Conservation (phyloP, 2,797 vertebrate genomes). For the Odontamblyopus rebecca region DNA sequence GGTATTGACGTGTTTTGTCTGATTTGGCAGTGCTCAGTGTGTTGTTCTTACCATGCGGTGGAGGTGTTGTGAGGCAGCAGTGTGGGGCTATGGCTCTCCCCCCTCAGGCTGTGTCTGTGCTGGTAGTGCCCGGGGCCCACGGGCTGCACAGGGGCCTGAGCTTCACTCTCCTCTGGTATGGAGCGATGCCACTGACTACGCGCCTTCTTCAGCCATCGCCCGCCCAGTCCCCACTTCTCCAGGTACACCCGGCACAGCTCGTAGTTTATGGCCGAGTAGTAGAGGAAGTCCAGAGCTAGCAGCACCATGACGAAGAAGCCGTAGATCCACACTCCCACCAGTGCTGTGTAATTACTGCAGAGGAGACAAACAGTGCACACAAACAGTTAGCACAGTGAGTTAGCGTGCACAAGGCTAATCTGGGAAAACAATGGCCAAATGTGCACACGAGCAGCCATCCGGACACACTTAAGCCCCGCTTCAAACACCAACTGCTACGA, state of each 20-base stretch:
- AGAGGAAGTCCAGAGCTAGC: conserved; percentile 93
- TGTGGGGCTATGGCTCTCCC: conserved; percentile 85
- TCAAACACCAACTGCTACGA: conserved; percentile 31
- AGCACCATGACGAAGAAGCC: conserved; percentile 95
- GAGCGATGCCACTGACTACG: conserved; percentile 86
- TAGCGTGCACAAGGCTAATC: conserved; percentile 15
- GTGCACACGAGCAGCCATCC: conserved; percentile 25
- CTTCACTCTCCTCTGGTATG: conserved; percentile 74
- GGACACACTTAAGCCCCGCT: conserved; percentile 33
- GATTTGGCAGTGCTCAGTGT: background rate
- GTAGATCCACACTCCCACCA: conserved; percentile 98
- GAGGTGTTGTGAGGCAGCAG: conserved; percentile 90
- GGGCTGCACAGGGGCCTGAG: conserved; percentile 67
- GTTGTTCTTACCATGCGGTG: conserved; percentile 87
- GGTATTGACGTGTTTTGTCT: background rate
- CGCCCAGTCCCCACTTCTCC: conserved; percentile 93
- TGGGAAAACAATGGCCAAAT: conserved; percentile 40
- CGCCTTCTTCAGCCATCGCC: conserved; percentile 91
- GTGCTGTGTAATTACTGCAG: conserved; percentile 92
- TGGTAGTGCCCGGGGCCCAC: conserved; percentile 71
- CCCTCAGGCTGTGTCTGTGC: conserved; percentile 81
- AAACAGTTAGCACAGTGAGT: background rate
- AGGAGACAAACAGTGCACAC: conserved; percentile 25
- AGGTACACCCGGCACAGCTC: conserved; percentile 94
- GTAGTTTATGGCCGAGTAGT: conserved; percentile 98